Conservation (phyloP, 2,888 invertebrate genomes). For the Eupsilia transversa region DNA sequence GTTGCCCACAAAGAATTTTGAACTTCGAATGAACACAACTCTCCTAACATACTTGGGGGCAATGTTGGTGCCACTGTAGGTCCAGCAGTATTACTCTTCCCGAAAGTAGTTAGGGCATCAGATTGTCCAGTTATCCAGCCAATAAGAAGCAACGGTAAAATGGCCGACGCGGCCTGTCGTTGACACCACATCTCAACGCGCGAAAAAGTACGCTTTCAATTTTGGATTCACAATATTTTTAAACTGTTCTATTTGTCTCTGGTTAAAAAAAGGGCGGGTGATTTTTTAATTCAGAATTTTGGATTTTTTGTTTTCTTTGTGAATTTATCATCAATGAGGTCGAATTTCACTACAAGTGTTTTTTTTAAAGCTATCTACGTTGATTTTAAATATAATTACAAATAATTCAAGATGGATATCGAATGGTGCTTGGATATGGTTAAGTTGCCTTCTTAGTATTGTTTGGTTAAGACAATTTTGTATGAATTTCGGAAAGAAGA, state of each 20-base stretch:
- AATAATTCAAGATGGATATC: neutral
- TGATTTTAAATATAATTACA: neutral
- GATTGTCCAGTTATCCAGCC: slow-evolving; percentile 88
- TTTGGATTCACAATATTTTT: neutral
- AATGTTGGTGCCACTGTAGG: slow-evolving; percentile 90
- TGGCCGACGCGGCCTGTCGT: slow-evolving; percentile 80
- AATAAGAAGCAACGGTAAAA: slow-evolving; percentile 81
- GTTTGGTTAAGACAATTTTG: slow-evolving; percentile 17
- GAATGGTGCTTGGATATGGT: slow-evolving; percentile 24
- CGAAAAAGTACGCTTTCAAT: slow-evolving; percentile 78
- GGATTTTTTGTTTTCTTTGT: neutral
- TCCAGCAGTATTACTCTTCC: slow-evolving; percentile 91
- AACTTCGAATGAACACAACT: slow-evolving; percentile 22
- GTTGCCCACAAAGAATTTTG: neutral
- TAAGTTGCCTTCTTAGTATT: slow-evolving; percentile 6
- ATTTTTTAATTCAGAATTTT: slow-evolving; percentile 6
- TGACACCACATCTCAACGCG: slow-evolving; percentile 87
- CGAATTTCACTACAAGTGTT: slow-evolving; percentile 6
- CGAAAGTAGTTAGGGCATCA: slow-evolving; percentile 93
- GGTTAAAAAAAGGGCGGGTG: neutral
- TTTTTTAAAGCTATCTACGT: slow-evolving; percentile 16
- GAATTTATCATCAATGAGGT: neutral
- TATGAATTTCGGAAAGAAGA: neutral
- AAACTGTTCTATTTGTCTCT: slow-evolving; percentile 9
- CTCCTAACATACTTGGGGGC: slow-evolving; percentile 82